Evolutionary conservation across 2,113 vertebrate genomes (phyloP).

Genomic region (Microcebus ravelobensis): DNA sequence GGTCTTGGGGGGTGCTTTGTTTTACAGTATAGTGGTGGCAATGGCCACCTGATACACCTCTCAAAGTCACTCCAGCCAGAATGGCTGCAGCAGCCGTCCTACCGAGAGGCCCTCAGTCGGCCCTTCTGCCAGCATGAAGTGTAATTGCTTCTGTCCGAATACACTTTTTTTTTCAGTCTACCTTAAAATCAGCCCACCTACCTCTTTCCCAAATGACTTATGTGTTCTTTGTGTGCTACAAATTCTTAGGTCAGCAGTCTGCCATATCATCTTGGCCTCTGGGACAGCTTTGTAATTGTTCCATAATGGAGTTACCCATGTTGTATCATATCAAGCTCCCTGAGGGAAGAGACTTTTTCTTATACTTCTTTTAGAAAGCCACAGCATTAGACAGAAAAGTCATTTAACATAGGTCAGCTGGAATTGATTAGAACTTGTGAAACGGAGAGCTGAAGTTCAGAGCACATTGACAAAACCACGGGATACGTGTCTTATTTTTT

Average conservation of each 20-base stretch:
- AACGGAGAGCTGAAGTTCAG: not conserved
- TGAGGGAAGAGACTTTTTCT: not conserved
- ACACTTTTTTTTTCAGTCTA: not conserved
- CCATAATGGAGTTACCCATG: not conserved
- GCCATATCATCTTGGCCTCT: not conserved
- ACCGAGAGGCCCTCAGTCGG: fast-evolving
- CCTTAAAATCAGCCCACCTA: not conserved
- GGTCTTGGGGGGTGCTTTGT: not conserved
- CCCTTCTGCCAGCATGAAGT: not conserved
- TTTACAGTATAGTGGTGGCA: not conserved
- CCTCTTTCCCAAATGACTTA: not conserved
- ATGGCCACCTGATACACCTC: fast-evolving
- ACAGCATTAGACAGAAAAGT: not conserved
- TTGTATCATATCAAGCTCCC: not conserved
- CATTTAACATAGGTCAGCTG: not conserved
- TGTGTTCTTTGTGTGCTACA: not conserved
- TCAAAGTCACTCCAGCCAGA: not conserved
- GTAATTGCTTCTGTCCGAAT: not conserved
- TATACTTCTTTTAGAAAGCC: not conserved
- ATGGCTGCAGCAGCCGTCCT: fast-evolving
- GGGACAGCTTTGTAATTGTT: not conserved
- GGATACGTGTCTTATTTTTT: not conserved
- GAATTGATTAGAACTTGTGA: not conserved
- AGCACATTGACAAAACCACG: fast-evolving
- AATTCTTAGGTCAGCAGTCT: not conserved